Evolutionary conservation across 2,797 vertebrate species (phyloP).

Genomic region (Gastrophryne carolinensis): DNA sequence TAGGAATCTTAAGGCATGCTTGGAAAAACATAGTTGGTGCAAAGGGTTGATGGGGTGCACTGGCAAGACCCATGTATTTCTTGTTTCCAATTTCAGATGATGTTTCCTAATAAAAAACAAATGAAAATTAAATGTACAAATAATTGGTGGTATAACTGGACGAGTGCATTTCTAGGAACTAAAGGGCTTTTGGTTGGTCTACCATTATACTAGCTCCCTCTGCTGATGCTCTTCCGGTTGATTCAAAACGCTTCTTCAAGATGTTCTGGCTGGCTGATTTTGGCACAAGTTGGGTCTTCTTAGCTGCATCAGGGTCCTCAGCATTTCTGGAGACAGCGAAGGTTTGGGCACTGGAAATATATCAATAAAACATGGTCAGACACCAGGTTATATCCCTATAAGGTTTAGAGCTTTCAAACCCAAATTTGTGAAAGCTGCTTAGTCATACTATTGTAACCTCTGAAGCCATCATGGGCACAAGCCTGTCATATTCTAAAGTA

Average conservation of each 20-base stretch:
- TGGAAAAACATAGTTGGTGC: constrained; percentile 3
- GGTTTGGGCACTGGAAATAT: constrained; percentile 71
- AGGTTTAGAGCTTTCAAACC: too few species aligned
- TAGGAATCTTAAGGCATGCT: constrained; percentile 60
- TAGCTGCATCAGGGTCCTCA: constrained; percentile 67
- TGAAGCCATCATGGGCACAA: too few species aligned
- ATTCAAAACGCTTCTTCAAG: constrained; percentile 60
- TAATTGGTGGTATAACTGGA: not conserved
- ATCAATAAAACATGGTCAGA: not conserved
- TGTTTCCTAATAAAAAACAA: constrained; percentile 1
- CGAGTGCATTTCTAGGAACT: not conserved
- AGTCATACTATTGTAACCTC: too few species aligned
- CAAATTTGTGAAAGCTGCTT: too few species aligned
- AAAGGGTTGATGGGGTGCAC: not conserved
- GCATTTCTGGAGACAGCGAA: constrained; percentile 74
- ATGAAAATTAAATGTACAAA: not conserved
- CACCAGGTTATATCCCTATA: not conserved
- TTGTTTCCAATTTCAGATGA: constrained; percentile 58
- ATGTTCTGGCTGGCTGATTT: constrained; percentile 41
- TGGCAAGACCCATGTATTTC: constrained; percentile 35
- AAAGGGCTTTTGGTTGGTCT: constrained; percentile 26
- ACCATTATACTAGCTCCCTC: constrained; percentile 56
- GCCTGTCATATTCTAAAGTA: too few species aligned
- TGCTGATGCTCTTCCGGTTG: constrained; percentile 45
- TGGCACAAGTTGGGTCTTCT: constrained; percentile 70